Percentiles rank a stretch among this genome's conserved stretches.
phyloP scores from a whole-genome alignment of 2,888 invertebrate species.

The Pandemis cinnamomeana region DNA sequence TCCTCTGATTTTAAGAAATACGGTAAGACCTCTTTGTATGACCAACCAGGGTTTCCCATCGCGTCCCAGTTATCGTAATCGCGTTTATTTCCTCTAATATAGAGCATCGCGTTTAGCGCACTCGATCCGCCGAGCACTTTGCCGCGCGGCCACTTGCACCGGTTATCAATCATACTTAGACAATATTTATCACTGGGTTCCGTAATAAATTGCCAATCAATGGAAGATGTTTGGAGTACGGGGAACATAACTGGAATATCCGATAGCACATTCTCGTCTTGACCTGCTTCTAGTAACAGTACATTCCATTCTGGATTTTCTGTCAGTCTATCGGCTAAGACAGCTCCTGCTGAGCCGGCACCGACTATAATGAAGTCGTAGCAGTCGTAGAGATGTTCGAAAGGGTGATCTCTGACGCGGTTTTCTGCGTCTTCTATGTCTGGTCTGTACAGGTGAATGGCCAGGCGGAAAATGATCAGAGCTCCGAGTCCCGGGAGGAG shows the following conservation, averaged over 20 bases:
- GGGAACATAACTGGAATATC: constrained; percentile 90
- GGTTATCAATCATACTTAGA: constrained; percentile 86
- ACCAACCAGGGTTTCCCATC: constrained; percentile 91
- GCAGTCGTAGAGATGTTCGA: constrained; percentile 81
- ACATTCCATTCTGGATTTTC: constrained; percentile 90
- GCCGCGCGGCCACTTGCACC: constrained; percentile 91
- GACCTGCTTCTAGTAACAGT: constrained; percentile 91
- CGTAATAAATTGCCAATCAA: constrained; percentile 93
- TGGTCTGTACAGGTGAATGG: constrained; percentile 86
- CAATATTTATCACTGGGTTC: constrained; percentile 89
- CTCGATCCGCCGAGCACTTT: constrained; percentile 92
- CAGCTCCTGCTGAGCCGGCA: constrained; percentile 92
- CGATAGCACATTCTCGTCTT: constrained; percentile 88
- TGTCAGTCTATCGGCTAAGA: constrained; percentile 90
- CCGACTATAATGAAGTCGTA: constrained; percentile 94
- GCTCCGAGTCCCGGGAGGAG: constrained; percentile 87
- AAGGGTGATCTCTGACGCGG: constrained; percentile 83
- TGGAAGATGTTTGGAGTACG: constrained; percentile 87
- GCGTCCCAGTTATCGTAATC: constrained; percentile 95
- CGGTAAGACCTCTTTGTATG: constrained; percentile 88
- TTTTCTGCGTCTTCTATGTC: constrained; percentile 89
- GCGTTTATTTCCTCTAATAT: constrained; percentile 91
- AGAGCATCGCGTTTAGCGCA: constrained; percentile 95
- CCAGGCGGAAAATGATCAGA: constrained; percentile 86
- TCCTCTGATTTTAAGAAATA: constrained; percentile 93